Evolutionary conservation across 64 coral and sea anemone species (phyloP).

Genomic region (Stichodactyla mertensii): DNA sequence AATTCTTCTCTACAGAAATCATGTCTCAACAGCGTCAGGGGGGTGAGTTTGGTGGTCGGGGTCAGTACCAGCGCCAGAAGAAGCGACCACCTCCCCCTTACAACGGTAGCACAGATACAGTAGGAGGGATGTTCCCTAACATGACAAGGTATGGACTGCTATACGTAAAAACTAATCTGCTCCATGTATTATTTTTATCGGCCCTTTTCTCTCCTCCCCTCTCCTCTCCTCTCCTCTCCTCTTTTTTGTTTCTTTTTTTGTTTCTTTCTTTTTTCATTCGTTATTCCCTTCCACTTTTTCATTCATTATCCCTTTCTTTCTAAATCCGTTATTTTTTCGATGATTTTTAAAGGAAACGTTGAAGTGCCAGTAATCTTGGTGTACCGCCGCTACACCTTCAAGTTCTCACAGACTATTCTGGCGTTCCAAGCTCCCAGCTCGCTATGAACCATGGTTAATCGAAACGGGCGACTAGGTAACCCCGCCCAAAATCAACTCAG

Average conservation of each 20-base stretch:
- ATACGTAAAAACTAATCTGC: no score
- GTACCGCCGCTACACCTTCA: background rate
- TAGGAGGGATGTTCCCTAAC: background rate
- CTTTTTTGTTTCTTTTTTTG: no score
- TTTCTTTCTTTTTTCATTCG: no score
- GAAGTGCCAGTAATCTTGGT: background rate
- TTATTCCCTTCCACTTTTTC: no score
- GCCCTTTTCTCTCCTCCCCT: no score
- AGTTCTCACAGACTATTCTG: background rate
- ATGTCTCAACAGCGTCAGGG: constrained; percentile 20
- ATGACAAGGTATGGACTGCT: background rate
- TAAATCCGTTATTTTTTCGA: background rate
- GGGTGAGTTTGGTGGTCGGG: background rate
- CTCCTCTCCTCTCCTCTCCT: no score
- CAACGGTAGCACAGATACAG: constrained; percentile 5
- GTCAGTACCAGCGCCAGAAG: constrained; percentile 8
- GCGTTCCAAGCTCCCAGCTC: background rate
- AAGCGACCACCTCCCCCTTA: background rate
- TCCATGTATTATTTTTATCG: no score
- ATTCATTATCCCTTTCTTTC: no score
- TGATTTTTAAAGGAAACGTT: background rate
- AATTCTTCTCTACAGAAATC: background rate
- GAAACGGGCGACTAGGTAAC: background rate
- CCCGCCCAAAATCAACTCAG: background rate
- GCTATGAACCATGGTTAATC: background rate